Percentiles rank a stretch among this genome's conserved stretches.
phyloP scores from a whole-genome alignment of 2,113 vertebrate genomes.

The Hypomesus transpacificus region DNA sequence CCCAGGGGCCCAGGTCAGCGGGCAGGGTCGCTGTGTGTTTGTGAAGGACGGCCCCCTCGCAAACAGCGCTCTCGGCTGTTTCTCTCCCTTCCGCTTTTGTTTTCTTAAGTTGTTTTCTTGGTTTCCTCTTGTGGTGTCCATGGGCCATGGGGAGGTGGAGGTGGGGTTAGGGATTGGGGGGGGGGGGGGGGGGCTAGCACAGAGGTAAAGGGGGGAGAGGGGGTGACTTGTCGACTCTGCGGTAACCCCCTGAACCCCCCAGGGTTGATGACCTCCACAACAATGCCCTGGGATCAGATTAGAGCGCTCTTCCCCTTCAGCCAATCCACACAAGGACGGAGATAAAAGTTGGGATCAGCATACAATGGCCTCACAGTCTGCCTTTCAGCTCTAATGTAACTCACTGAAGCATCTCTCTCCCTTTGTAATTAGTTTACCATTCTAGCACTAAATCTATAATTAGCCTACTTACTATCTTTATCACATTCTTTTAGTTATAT shows the following conservation, averaged over 20 bases:
- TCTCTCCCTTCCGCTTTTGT: constrained; percentile 58
- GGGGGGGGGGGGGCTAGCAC: constrained; percentile 24
- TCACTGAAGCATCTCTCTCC: constrained; percentile 55
- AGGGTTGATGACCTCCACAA: constrained; percentile 78
- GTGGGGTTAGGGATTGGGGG: neutral
- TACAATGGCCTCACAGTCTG: constrained; percentile 63
- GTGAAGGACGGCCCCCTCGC: constrained; percentile 58
- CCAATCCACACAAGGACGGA: constrained; percentile 70
- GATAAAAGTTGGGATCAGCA: constrained; percentile 67
- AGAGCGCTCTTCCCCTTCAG: constrained; percentile 62
- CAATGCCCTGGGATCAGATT: constrained; percentile 80
- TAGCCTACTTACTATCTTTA: constrained; percentile 56
- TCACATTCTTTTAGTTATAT: constrained; percentile 51
- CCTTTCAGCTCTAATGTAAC: constrained; percentile 54
- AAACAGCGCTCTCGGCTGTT: constrained; percentile 74
- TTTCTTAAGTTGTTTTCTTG: constrained; percentile 62
- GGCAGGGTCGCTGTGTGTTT: constrained; percentile 57
- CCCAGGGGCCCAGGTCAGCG: constrained; percentile 49
- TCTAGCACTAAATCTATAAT: constrained; percentile 67
- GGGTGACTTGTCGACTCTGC: constrained; percentile 68
- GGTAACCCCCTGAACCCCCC: constrained; percentile 64
- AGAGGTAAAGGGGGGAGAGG: constrained; percentile 13
- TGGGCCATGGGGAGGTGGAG: constrained; percentile 27
- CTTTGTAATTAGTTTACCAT: constrained; percentile 60
- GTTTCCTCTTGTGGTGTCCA: constrained; percentile 59